Evolutionary conservation across 2,888 invertebrate species (phyloP), one percentile per base, ranked within the genome.

Genomic region (Chesias legatella): DNA sequence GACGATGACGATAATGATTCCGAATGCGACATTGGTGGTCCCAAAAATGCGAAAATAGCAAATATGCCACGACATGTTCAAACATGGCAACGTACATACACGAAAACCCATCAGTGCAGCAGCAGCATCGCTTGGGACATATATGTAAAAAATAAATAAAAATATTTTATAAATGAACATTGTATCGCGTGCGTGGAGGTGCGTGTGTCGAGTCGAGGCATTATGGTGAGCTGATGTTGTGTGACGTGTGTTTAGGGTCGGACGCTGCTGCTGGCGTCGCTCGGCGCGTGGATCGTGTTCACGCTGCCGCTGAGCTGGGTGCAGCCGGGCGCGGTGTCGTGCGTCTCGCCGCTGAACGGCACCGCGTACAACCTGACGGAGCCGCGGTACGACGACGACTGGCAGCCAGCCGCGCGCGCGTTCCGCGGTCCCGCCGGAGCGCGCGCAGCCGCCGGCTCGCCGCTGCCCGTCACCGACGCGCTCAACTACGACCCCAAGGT

Each of bases 221-320:
- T 3, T 20, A 6, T 6, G 20, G 20, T 3, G 20, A 5, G 20
- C 4, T 20, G 20, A 6, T 20, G 20, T 3, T 5, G 22, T 22
- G 22, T 22, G 22, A 20, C 28, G 22, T 10, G 9, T 23, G 21
- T 4, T 28, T 28, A 53, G 72, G 96, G 96, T 6, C 96, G 96
- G 79, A 89, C 95, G 52, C 90, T 99, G 56, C 89, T 99, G 43
- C 81, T 99, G 39, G 95, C 95, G 32, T 98, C 98, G 0, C 88
- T 99, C 34, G 92, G 95, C 28, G 96, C 97, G 44, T 98, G 99
- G 98, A 95, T 99, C 46, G 91, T 98, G 43, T 99, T 99, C 88
- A 99, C 99, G 27, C 90, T 99, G 58, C 97, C 98, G 0, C 86
- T 99, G 61, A 97, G 97, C 47, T 98, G 98, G 82, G 96, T 99